Base-by-base conservation (phyloP, 2,888 invertebrate species). In the Chymomyza amoena region DNA sequence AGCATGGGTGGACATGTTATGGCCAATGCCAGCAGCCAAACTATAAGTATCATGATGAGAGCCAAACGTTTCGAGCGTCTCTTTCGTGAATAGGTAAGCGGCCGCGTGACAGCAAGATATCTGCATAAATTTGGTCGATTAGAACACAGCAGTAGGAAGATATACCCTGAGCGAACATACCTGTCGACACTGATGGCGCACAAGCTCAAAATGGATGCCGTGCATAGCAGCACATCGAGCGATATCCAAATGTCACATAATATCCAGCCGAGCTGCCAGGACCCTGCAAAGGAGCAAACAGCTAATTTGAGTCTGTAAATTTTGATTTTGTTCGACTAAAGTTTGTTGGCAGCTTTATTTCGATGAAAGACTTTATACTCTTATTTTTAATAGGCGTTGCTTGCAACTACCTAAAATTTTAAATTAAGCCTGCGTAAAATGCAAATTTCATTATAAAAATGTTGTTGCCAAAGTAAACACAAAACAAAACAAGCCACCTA, bases 1-100 rank as follows among this genome's bases (percentile, higher is more conserved):
- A 98, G 94, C 92, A 99, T 95, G 4, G 98, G 98, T 0, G 98
- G 98, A 81, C 98, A 97, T 16, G 98, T 98, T 73, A 99, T 98
- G 50, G 97, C 93, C 59, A 97, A 95, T 4, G 98, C 97, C 28
- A 96, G 93, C 6, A 96, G 93, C 99, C 98, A 99, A 0, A 98
- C 98, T 60, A 95, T 95, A 61, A 96, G 93, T 76, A 98, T 97
- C 95, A 98, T 97, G 15, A 96, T 93, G 64, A 96, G 93, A 0
- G 97, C 97, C 70, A 97, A 92, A 72, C 96, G 94, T 92, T 96
- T 96, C 2, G 96, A 96, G 68, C 98, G 95, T 84, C 98, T 93
- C 87, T 97, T 94, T 81, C 96, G 94, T 56, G 98, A 97, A 92
- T 99, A 99, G 72, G 96, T 96, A 77, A 99, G 92, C 0, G 99